These are phyloP conservation scores for Sturnira hondurensis DNA, from an alignment of 2,113 vertebrate species.

Conservation along the genomic window DNA sequence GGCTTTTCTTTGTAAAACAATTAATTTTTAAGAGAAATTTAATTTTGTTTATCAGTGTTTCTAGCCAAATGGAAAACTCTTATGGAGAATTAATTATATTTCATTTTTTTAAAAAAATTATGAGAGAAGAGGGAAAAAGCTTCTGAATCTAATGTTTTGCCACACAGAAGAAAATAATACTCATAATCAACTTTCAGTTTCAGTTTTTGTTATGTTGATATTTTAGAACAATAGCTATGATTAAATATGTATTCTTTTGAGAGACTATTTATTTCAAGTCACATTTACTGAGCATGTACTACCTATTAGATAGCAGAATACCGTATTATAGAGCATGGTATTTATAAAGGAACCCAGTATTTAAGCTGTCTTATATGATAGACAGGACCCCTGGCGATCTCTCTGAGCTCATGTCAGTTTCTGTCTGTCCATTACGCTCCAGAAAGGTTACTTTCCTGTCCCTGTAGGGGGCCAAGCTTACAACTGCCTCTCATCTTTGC, in stretches of 20 bases:
- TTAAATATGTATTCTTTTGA: slow-evolving; percentile 21
- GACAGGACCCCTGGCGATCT: background rate
- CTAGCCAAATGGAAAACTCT: slow-evolving; percentile 61
- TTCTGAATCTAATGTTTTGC: slow-evolving; percentile 31
- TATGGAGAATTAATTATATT: slow-evolving; percentile 61
- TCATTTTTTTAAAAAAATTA: slow-evolving; percentile 39
- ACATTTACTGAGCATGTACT: background rate
- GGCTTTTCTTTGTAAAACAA: slow-evolving; percentile 63
- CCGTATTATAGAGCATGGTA: background rate
- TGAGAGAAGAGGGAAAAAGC: background rate
- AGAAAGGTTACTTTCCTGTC: background rate
- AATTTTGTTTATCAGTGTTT: slow-evolving; percentile 67
- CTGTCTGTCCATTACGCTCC: background rate
- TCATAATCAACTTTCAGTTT: slow-evolving; percentile 5
- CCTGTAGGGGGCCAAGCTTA: background rate
- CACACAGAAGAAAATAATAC: slow-evolving; percentile 18
- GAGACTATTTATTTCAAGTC: background rate
- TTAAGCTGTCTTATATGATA: too few relatives aligned
- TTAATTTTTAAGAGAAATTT: slow-evolving; percentile 64
- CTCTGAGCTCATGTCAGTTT: background rate
- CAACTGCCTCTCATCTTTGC: background rate
- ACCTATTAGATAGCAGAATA: background rate
- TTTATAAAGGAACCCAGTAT: background rate
- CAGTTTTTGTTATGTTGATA: slow-evolving; percentile 5
- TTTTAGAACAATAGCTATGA: slow-evolving; percentile 46